Conservation (phyloP, 1,140 invertebrate genomes). For the Hycleus phaleratus region DNA sequence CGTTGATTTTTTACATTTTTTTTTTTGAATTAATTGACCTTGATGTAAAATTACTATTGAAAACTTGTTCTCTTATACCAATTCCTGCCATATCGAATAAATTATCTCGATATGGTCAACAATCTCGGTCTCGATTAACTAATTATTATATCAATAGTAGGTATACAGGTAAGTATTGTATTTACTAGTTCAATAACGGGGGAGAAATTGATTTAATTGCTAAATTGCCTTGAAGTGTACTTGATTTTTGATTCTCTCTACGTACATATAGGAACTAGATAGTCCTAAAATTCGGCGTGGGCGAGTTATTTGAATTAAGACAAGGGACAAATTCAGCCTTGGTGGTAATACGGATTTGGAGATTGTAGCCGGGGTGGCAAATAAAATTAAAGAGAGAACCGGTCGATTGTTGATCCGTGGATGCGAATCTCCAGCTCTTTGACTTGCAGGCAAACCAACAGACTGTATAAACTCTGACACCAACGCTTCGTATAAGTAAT, state of each 20-base stretch:
- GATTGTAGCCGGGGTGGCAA: background rate
- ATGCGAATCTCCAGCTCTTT: constrained; percentile 12
- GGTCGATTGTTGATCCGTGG: constrained; percentile 10
- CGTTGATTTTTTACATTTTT: no score
- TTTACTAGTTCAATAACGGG: constrained; percentile 10
- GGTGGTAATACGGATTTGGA: background rate
- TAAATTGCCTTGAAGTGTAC: background rate
- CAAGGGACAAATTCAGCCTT: no score
- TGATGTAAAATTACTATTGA: constrained; percentile 13
- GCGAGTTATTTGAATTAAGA: no score
- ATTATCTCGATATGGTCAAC: constrained; percentile 15
- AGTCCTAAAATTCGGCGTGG: no score
- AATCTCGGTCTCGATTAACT: constrained; percentile 13
- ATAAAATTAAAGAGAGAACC: constrained; percentile 17
- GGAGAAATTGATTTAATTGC: constrained; percentile 7
- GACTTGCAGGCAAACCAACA: constrained; percentile 1
- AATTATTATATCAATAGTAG: constrained; percentile 9
- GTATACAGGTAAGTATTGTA: background rate
- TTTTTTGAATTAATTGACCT: background rate
- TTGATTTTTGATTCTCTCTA: constrained; percentile 1
- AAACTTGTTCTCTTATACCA: constrained; percentile 11
- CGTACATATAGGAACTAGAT: background rate
- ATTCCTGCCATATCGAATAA: constrained; percentile 9
- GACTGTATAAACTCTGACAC: background rate
- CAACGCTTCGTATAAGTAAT: constrained; percentile 8